Evolutionary conservation across 2,113 vertebrate genomes (phyloP).

Genomic region (Excalfactoria chinensis): DNA sequence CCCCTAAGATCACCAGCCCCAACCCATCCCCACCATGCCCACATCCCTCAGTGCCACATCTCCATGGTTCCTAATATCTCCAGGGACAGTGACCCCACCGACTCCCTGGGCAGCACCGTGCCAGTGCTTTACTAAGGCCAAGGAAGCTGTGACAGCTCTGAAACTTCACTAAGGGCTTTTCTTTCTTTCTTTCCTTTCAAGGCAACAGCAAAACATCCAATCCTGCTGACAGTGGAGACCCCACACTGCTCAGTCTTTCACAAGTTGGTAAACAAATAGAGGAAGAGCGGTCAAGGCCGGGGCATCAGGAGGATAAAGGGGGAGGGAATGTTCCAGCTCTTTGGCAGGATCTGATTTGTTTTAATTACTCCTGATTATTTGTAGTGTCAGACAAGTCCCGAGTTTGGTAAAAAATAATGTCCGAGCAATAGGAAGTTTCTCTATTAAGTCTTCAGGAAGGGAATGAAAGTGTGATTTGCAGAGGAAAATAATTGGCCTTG

Average conservation of each 20-base stretch:
- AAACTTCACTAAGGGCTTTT: not conserved
- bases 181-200: not conserved
- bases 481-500: slow-evolving; percentile 3
- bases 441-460: not conserved
- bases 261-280: slow-evolving; percentile 56
- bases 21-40: too few species aligned
- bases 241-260: not conserved
- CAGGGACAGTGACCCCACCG: too few species aligned
- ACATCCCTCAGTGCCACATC: too few species aligned
- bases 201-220: not conserved
- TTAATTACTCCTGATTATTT: slow-evolving; percentile 30
- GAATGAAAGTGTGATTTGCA: not conserved
- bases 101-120: too few species aligned
- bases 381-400: not conserved
- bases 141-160: not conserved
- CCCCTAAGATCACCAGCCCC: too few species aligned
- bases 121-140: not conserved
- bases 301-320: not conserved
- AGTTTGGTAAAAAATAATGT: not conserved
- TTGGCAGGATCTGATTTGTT: not conserved
- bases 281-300: slow-evolving; percentile 41
- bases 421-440: not conserved
- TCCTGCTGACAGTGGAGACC: not conserved
- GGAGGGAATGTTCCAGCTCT: slow-evolving; percentile 35
- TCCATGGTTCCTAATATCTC: too few species aligned